Percentiles rank a stretch among this genome's conserved stretches.
Conservation (phyloP, 2,113 vertebrate genomes). For the Paedocypris sp. region DNA sequence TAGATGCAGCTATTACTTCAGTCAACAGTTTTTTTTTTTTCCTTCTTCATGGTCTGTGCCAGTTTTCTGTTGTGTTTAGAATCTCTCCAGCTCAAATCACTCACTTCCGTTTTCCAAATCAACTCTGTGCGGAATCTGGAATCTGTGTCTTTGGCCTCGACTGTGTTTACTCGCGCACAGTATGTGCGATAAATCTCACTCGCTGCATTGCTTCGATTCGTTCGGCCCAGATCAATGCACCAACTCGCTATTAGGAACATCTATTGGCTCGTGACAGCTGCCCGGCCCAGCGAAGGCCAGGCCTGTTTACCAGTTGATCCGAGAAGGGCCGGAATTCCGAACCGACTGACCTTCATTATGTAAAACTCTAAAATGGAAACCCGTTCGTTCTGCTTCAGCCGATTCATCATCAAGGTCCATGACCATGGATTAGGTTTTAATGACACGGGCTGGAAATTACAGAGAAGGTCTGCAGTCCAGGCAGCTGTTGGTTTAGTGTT, state of each 20-base stretch:
- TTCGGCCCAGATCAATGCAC: neutral
- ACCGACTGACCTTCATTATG: neutral
- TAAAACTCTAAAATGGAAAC: slow-evolving; percentile 10
- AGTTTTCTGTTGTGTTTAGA: neutral
- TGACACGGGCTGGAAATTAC: neutral
- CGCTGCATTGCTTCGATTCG: neutral
- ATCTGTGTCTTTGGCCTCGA: no score
- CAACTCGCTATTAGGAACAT: slow-evolving; percentile 12
- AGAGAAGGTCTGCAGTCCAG: neutral
- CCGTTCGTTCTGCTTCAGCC: neutral
- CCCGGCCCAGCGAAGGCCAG: neutral
- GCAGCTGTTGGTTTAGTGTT: slow-evolving; percentile 4
- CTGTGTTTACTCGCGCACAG: neutral
- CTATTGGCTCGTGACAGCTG: neutral
- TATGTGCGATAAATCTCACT: neutral
- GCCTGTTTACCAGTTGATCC: neutral
- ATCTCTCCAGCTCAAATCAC: neutral
- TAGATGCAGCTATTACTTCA: no score
- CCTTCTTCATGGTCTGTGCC: neutral
- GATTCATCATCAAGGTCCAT: neutral
- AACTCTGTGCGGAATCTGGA: no score
- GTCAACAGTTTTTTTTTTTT: neutral
- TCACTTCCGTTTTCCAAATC: no score
- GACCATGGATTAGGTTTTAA: neutral
- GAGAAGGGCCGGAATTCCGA: neutral